Conservation (phyloP, 2,797 vertebrate genomes). For the Valencia hispanica region DNA sequence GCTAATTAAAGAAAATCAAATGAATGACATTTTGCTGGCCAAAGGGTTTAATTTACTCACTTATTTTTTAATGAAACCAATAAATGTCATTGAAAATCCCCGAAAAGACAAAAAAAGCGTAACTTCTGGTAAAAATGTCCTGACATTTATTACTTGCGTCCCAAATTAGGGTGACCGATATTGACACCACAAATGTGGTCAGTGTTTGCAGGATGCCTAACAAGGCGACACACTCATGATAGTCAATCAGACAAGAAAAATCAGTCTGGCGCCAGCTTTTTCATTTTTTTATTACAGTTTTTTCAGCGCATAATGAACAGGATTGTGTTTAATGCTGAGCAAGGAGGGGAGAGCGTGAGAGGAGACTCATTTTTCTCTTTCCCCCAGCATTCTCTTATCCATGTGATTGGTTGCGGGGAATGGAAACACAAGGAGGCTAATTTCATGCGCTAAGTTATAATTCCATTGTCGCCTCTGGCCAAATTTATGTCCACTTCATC, state of each 20-base stretch:
- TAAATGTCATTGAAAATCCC: neutral
- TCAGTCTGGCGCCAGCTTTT: constrained; percentile 72
- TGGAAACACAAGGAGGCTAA: constrained; percentile 92
- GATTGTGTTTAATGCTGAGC: constrained; percentile 74
- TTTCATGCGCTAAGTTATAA: constrained; percentile 93
- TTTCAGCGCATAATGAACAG: constrained; percentile 74
- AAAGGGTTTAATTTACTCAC: neutral
- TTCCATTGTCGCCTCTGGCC: constrained; percentile 89
- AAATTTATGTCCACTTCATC: constrained; percentile 80
- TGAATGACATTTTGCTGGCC: neutral
- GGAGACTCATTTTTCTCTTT: constrained; percentile 55
- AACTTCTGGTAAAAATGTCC: neutral
- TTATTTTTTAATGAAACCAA: neutral
- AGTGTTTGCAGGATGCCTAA: constrained; percentile 30
- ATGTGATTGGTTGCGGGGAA: constrained; percentile 93
- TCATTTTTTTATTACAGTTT: constrained; percentile 62
- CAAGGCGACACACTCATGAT: constrained; percentile 50
- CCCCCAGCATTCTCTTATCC: constrained; percentile 81
- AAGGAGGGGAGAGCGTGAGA: constrained; percentile 41
- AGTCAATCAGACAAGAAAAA: constrained; percentile 75
- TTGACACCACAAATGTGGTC: constrained; percentile 16
- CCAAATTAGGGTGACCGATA: neutral
- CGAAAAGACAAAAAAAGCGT: neutral
- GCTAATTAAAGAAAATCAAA: constrained; percentile 2
- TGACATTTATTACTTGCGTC: constrained; percentile 6